Evolutionary conservation across 2,888 invertebrate genomes (phyloP).

Genomic region (Hydrotaea diabolus): DNA sequence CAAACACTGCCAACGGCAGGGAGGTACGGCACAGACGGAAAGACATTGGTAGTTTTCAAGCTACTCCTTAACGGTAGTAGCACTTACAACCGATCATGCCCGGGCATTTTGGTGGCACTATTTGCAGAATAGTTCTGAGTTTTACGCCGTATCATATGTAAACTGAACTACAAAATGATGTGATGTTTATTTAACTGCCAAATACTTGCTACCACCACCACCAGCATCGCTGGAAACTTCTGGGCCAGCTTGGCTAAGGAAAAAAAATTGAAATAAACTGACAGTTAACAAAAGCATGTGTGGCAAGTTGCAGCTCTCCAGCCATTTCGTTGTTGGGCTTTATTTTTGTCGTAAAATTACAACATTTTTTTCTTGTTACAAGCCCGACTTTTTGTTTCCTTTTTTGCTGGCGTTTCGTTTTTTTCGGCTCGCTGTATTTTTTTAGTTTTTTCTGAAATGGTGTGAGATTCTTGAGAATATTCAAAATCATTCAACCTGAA

Average conservation of each 20-base stretch:
- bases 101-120: neutral
- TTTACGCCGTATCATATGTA: neutral
- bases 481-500: neutral
- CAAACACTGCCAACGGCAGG: neutral
- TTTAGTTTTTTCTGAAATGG: constrained; percentile 46
- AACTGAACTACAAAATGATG: constrained; percentile 64
- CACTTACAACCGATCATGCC: constrained; percentile 16
- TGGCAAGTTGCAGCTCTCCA: constrained; percentile 51
- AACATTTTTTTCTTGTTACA: constrained; percentile 56
- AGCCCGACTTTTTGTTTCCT: constrained; percentile 37
- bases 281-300: constrained; percentile 67
- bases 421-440: neutral
- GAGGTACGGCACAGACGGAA: constrained; percentile 10
- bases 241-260: constrained; percentile 12
- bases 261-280: constrained; percentile 65
- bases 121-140: constrained; percentile 46
- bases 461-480: constrained; percentile 54
- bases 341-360: constrained; percentile 64
- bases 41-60: constrained; percentile 57
- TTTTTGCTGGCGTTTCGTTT: neutral
- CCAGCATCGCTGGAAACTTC: neutral
- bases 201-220: neutral
- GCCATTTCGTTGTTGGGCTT: constrained; percentile 38
- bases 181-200: constrained; percentile 64
- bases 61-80: constrained; percentile 32